Evolutionary conservation across 2,888 invertebrate species (phyloP), one percentile per base, ranked within the genome.

Genomic region (Bimastos eiseni): DNA sequence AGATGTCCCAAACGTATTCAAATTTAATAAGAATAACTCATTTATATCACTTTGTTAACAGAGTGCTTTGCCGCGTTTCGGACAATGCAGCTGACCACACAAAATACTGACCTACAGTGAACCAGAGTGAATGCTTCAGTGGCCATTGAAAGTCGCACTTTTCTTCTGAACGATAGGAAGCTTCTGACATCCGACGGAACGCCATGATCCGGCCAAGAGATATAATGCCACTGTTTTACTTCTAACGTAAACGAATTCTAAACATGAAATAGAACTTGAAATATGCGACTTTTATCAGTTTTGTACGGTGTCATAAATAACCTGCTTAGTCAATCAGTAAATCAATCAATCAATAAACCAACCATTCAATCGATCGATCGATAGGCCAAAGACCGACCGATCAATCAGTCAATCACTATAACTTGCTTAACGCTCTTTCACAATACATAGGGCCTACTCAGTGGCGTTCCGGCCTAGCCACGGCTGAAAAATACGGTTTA

Each of bases 81-180:
- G 70, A 11, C 11, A n/a, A 6, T 70, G 36, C 86, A 36, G 21
- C 17, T 86, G 86, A n/a, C 86, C 36, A 36, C 36, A 33, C 36
- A 24, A 36, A 86, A 36, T 36, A 86, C 37, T 36, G 15, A 86
- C 86, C 86, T 86, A 24, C 86, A 86, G 86, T 86, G 86, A 37
- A 86, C 37, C 21, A 86, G 1, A 24, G 86, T 86, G 86, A 86
- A 86, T 36, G 86, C 19, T 36, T 86, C 86, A 13, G 86, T 34
- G 21, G 86, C 21, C 86, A 86, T 86, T 34, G 86, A 86, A 37
- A n/a, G 19, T 37, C 86, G 19, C 21, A 86, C 37, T 37, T 86
- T 86, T 86, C 86, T 86, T 86, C 86, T 86, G 86, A 90, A 90
- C 24, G 88, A 37, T 15, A 90, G 49, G 33, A 90, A 90, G 84